Evolutionary conservation across 2,797 vertebrate genomes (phyloP).

Genomic region (Hyperoplus immaculatus): DNA sequence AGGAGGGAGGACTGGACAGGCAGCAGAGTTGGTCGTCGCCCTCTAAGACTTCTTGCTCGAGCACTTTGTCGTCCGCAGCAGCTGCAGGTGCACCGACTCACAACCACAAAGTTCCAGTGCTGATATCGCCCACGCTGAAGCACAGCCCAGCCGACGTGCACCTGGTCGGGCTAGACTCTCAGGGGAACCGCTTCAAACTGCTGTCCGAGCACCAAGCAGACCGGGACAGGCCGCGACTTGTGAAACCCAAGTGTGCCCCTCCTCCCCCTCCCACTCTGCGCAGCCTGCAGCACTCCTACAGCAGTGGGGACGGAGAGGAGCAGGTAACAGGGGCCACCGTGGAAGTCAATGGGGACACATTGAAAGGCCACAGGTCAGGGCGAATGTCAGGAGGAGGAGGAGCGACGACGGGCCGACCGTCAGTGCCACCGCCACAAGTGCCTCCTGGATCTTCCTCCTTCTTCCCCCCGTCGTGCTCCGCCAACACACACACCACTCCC

Average conservation of each 20-base stretch:
- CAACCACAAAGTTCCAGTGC: constrained; percentile 99
- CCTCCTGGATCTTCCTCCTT: constrained; percentile 83
- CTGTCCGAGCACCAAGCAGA: constrained; percentile 95
- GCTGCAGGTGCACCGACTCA: constrained; percentile 85
- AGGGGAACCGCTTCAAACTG: constrained; percentile 99
- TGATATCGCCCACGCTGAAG: constrained; percentile 97
- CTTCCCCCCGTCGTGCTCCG: constrained; percentile 81
- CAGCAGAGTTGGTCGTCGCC: constrained; percentile 92
- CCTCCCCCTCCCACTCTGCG: constrained; percentile 94
- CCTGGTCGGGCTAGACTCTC: constrained; percentile 97
- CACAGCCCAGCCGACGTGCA: constrained; percentile 95
- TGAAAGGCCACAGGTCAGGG: constrained; percentile 87
- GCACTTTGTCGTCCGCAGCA: constrained; percentile 55
- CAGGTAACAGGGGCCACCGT: constrained; percentile 73
- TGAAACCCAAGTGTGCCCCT: constrained; percentile 98
- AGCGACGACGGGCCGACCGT: constrained; percentile 86
- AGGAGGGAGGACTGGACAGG: constrained; percentile 73
- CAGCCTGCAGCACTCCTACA: constrained; percentile 88
- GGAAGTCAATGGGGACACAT: constrained; percentile 88
- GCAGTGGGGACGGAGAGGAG: constrained; percentile 82
- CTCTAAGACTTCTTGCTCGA: constrained; percentile 83
- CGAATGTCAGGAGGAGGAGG: constrained; percentile 89
- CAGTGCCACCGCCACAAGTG: constrained; percentile 90
- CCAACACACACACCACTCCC: constrained; percentile 72
- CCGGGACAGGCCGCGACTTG: constrained; percentile 93